These are phyloP conservation scores for Sinotaia quadrata DNA, from an alignment of 2,888 invertebrate species.

Conservation along the genomic window DNA sequence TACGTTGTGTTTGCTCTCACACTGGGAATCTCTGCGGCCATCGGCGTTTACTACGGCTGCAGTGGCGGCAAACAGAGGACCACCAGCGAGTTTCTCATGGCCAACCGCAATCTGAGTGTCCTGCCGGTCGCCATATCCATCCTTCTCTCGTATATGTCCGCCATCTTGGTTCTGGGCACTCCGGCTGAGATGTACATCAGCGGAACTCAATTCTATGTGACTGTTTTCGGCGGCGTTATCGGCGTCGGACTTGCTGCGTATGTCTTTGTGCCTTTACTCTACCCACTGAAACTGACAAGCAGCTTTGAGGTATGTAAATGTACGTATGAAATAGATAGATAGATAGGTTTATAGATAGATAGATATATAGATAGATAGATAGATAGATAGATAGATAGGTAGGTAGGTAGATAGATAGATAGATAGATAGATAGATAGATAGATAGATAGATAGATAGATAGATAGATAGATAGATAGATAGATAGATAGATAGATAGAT, in stretches of 20 bases:
- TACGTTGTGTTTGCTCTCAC: slow-evolving; percentile 55
- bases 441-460: too few species aligned
- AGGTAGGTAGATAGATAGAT: too few species aligned
- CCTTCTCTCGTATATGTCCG: slow-evolving; percentile 60
- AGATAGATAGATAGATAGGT: too few species aligned
- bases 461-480: too few species aligned
- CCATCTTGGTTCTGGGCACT: slow-evolving; percentile 57
- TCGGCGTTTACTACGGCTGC: slow-evolving; percentile 59
- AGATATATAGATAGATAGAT: too few species aligned
- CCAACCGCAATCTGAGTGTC: slow-evolving; percentile 49
- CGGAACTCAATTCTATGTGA: slow-evolving; percentile 58
- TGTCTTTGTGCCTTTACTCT: slow-evolving; percentile 61
- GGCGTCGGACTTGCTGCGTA: slow-evolving; percentile 56
- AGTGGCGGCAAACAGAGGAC: slow-evolving; percentile 51
- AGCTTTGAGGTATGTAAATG: slow-evolving; percentile 54
- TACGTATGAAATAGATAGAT: not conserved
- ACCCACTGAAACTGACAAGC: slow-evolving; percentile 55
- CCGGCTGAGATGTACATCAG: slow-evolving; percentile 54
- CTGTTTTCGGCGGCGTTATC: slow-evolving; percentile 49
- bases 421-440: too few species aligned
- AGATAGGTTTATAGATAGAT: not conserved
- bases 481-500: too few species aligned
- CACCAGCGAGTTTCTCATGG: slow-evolving; percentile 58
- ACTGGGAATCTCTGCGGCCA: slow-evolving; percentile 52
- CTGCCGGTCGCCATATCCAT: slow-evolving; percentile 48